Percentiles rank a stretch among this genome's conserved stretches.
Evolutionary conservation across 1,140 invertebrate species (phyloP).

Genomic region (Scaptomyza montana): DNA sequence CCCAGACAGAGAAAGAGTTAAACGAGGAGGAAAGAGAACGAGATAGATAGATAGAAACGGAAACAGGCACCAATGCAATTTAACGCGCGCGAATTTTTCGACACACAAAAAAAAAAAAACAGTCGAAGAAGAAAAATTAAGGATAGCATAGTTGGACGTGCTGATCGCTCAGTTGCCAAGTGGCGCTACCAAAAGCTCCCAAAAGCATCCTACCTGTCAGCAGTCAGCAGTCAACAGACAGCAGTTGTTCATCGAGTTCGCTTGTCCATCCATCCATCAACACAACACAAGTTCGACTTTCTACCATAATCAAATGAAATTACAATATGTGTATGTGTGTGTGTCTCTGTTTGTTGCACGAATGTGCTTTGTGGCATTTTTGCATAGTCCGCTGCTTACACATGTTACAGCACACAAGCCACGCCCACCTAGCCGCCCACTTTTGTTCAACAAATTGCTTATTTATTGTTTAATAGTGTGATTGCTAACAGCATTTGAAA

Average conservation of each 20-base stretch:
- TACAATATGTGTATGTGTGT: constrained; percentile 62
- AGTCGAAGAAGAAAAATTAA: constrained; percentile 2
- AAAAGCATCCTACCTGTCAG: neutral
- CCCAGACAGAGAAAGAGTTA: constrained; percentile 31
- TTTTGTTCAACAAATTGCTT: constrained; percentile 72
- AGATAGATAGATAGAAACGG: neutral
- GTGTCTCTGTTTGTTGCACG: constrained; percentile 3
- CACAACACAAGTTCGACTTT: constrained; percentile 32
- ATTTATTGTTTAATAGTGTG: constrained; percentile 79
- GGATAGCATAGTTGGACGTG: constrained; percentile 29
- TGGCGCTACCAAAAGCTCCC: constrained; percentile 14
- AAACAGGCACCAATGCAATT: constrained; percentile 53
- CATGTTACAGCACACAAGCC: constrained; percentile 1
- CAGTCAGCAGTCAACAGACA: constrained; percentile 27
- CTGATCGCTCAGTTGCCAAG: constrained; percentile 33
- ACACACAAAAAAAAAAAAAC: constrained; percentile 21
- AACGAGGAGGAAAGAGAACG: neutral
- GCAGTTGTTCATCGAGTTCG: constrained; percentile 15
- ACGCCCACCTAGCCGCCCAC: constrained; percentile 8
- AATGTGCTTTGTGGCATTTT: constrained; percentile 30
- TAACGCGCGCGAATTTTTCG: constrained; percentile 47
- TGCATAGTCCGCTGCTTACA: constrained; percentile 48
- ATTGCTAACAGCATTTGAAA: constrained; percentile 67
- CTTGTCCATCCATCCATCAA: constrained; percentile 42
- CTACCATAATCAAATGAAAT: constrained; percentile 72